These are phyloP conservation scores for Platichthys flesus DNA, from an alignment of 2,113 vertebrate genomes.

Conservation along the genomic window DNA sequence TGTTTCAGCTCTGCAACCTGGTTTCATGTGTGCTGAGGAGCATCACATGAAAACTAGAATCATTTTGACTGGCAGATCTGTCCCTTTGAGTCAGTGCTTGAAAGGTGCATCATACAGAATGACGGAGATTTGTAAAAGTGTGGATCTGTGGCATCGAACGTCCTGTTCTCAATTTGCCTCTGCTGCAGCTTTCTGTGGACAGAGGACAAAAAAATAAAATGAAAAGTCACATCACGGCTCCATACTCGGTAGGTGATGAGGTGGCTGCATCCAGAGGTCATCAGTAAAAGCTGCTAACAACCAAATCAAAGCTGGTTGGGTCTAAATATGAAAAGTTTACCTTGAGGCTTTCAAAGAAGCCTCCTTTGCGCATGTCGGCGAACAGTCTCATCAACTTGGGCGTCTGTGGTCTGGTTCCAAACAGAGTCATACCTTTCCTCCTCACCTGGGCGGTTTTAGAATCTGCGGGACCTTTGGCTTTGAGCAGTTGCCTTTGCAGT, in stretches of 20 bases:
- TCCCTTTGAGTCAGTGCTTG: no score
- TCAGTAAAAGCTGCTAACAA: no score
- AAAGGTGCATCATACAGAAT: no score
- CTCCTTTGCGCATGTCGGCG: constrained; percentile 53
- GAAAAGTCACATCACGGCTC: not conserved
- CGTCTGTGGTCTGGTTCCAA: constrained; percentile 83
- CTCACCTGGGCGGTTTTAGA: constrained; percentile 59
- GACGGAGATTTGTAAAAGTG: not conserved
- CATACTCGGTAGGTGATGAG: no score
- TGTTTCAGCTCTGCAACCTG: no score
- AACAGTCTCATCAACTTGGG: constrained; percentile 86
- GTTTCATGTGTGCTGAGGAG: no score
- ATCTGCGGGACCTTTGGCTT: constrained; percentile 81
- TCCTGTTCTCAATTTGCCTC: not conserved
- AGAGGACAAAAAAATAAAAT: not conserved
- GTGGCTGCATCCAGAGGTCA: no score
- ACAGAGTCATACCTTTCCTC: constrained; percentile 79
- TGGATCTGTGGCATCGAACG: not conserved
- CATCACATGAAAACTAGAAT: no score
- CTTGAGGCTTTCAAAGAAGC: constrained; percentile 63
- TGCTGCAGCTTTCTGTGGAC: constrained; percentile 28
- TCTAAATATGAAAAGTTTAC: constrained; percentile 44
- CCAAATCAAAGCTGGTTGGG: not conserved
- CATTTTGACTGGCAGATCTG: no score
- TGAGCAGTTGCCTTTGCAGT: constrained; percentile 85